Conservation (phyloP, 2,888 invertebrate species). For the Peribatodes rhomboidaria region DNA sequence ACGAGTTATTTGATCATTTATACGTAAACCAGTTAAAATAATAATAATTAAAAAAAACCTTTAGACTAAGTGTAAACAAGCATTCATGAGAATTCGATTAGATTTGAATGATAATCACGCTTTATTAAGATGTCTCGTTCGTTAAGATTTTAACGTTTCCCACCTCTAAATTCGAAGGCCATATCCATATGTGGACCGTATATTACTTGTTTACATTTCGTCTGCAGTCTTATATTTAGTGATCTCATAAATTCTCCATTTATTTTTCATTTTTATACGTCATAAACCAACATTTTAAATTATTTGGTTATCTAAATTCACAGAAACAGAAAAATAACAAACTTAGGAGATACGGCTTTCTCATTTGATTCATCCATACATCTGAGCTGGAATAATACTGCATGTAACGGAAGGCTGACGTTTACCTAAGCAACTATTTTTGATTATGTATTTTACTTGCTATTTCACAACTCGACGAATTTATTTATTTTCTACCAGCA, state of each 20-base stretch:
- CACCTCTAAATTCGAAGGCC: constrained; percentile 64
- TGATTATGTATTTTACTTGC: constrained; percentile 33
- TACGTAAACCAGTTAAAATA: constrained; percentile 62
- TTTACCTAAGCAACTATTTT: constrained; percentile 58
- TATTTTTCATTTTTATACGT: constrained; percentile 61
- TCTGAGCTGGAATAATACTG: constrained; percentile 56
- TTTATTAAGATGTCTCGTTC: constrained; percentile 14
- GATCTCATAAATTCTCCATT: constrained; percentile 79
- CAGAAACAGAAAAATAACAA: constrained; percentile 52
- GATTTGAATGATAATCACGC: constrained; percentile 33
- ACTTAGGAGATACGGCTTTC: constrained; percentile 50
- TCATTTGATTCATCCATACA: constrained; percentile 56
- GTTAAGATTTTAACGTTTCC: constrained; percentile 50
- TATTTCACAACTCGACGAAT: constrained; percentile 26
- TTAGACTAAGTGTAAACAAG: constrained; percentile 80
- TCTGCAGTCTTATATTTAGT: constrained; percentile 72
- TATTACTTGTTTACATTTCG: constrained; percentile 80
- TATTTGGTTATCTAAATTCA: constrained; percentile 53
- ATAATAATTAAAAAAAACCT: constrained; percentile 49
- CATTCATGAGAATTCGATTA: constrained; percentile 44
- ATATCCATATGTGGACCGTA: constrained; percentile 66
- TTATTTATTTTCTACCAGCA: constrained; percentile 29
- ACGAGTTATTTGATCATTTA: constrained; percentile 49
- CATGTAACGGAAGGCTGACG: constrained; percentile 61
- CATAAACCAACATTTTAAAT: not conserved